Conservation (phyloP, 1,140 invertebrate species). For the Oryzaephilus surinamensis region DNA sequence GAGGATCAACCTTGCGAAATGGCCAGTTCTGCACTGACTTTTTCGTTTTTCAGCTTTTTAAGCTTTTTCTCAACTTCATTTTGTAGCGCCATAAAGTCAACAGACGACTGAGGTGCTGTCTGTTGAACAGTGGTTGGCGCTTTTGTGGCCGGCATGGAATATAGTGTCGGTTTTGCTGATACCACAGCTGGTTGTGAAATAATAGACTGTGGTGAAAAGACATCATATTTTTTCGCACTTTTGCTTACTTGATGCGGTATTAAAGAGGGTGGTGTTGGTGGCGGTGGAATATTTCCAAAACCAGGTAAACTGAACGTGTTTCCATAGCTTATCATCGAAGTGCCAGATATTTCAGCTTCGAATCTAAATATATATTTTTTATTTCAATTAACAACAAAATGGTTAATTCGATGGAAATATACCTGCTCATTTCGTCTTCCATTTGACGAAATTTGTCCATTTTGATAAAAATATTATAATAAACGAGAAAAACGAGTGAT, state of each 20-base stretch:
- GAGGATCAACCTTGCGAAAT: slow-evolving; percentile 39
- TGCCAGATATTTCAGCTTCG: slow-evolving; percentile 74
- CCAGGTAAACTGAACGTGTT: slow-evolving; percentile 40
- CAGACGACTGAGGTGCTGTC: slow-evolving; percentile 37
- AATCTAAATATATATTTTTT: slow-evolving; percentile 45
- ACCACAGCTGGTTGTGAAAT: slow-evolving; percentile 46
- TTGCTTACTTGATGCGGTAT: slow-evolving; percentile 50
- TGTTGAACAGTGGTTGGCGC: slow-evolving; percentile 34
- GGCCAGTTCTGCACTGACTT: slow-evolving; percentile 49
- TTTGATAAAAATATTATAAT: too few species aligned
- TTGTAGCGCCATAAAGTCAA: slow-evolving; percentile 50
- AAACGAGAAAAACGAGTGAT: too few species aligned
- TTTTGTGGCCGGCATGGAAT: slow-evolving; percentile 41
- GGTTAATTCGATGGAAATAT: slow-evolving; percentile 21
- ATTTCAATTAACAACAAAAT: slow-evolving; percentile 11
- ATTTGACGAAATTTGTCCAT: slow-evolving; percentile 37
- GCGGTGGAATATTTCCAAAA: slow-evolving; percentile 40
- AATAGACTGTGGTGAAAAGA: slow-evolving; percentile 33
- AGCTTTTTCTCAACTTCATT: slow-evolving; percentile 53
- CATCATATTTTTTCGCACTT: slow-evolving; percentile 21
- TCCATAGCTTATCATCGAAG: slow-evolving; percentile 47
- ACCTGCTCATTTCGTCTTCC: slow-evolving; percentile 79
- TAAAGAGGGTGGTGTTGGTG: slow-evolving; percentile 44
- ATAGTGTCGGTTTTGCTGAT: slow-evolving; percentile 51
- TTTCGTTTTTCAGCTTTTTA: slow-evolving; percentile 55